Conservation (phyloP, 2,888 invertebrate species). For the Desoria tigrina region DNA sequence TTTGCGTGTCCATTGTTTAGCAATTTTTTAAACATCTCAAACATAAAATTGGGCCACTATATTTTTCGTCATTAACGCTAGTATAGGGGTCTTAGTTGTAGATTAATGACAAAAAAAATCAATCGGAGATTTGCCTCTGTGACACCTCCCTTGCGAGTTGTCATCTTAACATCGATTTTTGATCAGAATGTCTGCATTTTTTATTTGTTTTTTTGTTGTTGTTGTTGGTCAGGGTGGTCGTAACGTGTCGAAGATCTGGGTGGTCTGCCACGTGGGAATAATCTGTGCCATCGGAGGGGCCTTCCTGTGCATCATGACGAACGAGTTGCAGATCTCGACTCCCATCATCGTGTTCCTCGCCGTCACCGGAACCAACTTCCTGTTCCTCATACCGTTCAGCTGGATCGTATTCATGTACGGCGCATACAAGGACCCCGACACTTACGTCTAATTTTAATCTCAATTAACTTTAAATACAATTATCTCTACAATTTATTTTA, state of each 20-base stretch:
- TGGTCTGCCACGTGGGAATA: slow-evolving; percentile 45
- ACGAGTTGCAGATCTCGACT: slow-evolving; percentile 47
- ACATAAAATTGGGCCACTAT: no score
- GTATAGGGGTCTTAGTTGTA: no score
- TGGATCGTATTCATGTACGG: slow-evolving; percentile 45
- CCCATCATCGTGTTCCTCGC: slow-evolving; percentile 44
- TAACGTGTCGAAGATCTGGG: slow-evolving; percentile 48
- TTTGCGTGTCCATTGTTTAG: no score
- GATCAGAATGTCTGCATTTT: no score
- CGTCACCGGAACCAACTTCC: slow-evolving; percentile 49
- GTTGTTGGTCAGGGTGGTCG: slow-evolving; percentile 46
- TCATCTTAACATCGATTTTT: no score
- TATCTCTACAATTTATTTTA: not conserved
- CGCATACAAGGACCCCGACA: slow-evolving; percentile 12
- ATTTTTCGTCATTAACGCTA: no score
- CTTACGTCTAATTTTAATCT: slow-evolving; percentile 13
- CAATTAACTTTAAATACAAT: not conserved
- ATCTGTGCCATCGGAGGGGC: slow-evolving; percentile 50
- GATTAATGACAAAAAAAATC: no score
- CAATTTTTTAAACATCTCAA: no score
- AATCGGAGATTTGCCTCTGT: no score
- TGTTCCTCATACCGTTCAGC: slow-evolving; percentile 50
- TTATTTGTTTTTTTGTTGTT: no score
- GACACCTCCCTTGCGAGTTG: no score
- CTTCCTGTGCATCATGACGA: slow-evolving; percentile 52